These are phyloP conservation scores for Cantharis nigra DNA, from an alignment of 2,888 invertebrate species.

Conservation along the genomic window DNA sequence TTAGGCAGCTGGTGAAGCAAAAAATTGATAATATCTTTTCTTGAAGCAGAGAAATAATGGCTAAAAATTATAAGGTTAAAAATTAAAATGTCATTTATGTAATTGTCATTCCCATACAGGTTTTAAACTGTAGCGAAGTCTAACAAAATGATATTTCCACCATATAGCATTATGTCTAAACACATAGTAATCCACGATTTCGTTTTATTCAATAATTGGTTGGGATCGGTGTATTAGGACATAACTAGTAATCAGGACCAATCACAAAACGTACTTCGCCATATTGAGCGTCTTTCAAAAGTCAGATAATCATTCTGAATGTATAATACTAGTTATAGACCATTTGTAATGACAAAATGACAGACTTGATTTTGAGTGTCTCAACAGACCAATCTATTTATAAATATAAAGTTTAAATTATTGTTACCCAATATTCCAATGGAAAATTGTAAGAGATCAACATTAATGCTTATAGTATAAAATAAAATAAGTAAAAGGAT, in stretches of 20 bases:
- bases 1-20: slow-evolving; percentile 21
- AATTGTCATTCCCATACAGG: slow-evolving; percentile 44
- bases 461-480: slow-evolving; percentile 55
- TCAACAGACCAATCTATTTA: slow-evolving; percentile 39
- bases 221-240: slow-evolving; percentile 39
- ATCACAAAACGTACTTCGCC: slow-evolving; percentile 35
- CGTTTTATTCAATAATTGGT: slow-evolving; percentile 54
- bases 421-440: slow-evolving; percentile 8
- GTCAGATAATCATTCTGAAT: slow-evolving; percentile 44
- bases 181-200: slow-evolving; percentile 45
- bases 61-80: slow-evolving; percentile 43
- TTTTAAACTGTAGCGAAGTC: slow-evolving; percentile 37
- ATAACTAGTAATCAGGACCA: slow-evolving; percentile 37
- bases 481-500: slow-evolving; percentile 58
- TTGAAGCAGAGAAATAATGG: slow-evolving; percentile 35
- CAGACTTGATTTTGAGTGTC: slow-evolving; percentile 52
- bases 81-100: slow-evolving; percentile 53
- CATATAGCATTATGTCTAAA: slow-evolving; percentile 51
- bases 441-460: slow-evolving; percentile 48
- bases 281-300: slow-evolving; percentile 34
- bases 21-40: slow-evolving; percentile 21
- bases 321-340: slow-evolving; percentile 55
- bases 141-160: slow-evolving; percentile 52
- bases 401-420: neutral
- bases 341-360: slow-evolving; percentile 57